These are phyloP conservation scores for Melinaea menophilus DNA, from an alignment of 2,888 invertebrate genomes.

Conservation along the genomic window DNA sequence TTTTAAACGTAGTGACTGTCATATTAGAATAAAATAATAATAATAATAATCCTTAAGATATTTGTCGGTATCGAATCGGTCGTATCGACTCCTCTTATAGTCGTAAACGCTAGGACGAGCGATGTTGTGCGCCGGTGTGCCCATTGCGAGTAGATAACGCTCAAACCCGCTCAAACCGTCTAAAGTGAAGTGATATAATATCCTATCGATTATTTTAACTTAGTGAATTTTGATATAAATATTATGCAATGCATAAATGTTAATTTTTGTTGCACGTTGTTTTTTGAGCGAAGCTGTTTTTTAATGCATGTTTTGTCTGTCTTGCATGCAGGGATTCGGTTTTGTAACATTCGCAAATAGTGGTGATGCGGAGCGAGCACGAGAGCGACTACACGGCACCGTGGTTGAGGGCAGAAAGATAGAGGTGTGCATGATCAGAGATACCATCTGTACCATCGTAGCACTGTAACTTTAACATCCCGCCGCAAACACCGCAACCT, in stretches of 20 bases:
- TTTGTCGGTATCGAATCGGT: slow-evolving; percentile 43
- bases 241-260: slow-evolving; percentile 80
- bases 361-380: slow-evolving; percentile 99
- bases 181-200: slow-evolving; percentile 69
- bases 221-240: slow-evolving; percentile 71
- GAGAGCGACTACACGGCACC: slow-evolving; percentile 99
- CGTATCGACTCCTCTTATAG: slow-evolving; percentile 53
- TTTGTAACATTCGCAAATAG: slow-evolving; percentile 99
- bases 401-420: slow-evolving; percentile 99
- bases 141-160: slow-evolving; percentile 75
- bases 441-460: slow-evolving; percentile 69
- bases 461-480: slow-evolving; percentile 83
- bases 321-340: slow-evolving; percentile 99
- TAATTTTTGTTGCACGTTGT: slow-evolving; percentile 87
- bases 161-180: slow-evolving; percentile 80
- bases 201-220: slow-evolving; percentile 67
- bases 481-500: slow-evolving; percentile 77
- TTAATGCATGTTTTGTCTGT: slow-evolving; percentile 97
- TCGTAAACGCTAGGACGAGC: slow-evolving; percentile 68
- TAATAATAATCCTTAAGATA: slow-evolving; percentile 47
- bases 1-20: slow-evolving; percentile 58
- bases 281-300: slow-evolving; percentile 87
- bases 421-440: slow-evolving; percentile 98
- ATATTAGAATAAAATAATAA: slow-evolving; percentile 43
- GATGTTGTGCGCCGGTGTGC: slow-evolving; percentile 74